These are phyloP conservation scores for Sinonovacula constricta DNA, from an alignment of 1,140 invertebrate species.

Conservation along the genomic window DNA sequence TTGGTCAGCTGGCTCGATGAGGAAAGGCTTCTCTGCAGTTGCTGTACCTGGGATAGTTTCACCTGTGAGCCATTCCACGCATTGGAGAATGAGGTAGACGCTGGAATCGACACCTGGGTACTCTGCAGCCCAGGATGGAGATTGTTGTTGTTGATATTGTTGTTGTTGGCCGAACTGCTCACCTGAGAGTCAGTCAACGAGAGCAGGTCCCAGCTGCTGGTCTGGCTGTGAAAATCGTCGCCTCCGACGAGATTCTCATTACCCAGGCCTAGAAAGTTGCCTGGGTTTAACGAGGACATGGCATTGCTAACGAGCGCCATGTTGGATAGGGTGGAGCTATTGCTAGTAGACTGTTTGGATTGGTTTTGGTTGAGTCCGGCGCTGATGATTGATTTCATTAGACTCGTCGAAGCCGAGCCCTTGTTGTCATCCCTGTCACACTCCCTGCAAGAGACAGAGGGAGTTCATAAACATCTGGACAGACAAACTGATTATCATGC, in stretches of 20 bases:
- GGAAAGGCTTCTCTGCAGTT: constrained; percentile 47
- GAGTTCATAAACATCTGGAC: too few relatives aligned
- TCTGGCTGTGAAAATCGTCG: constrained; percentile 28
- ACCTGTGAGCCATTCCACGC: constrained; percentile 18
- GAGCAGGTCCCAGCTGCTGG: constrained; percentile 24
- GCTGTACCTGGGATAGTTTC: constrained; percentile 28
- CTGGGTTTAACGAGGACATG: constrained; percentile 25
- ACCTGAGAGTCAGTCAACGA: constrained; percentile 21
- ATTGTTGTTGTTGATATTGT: background rate
- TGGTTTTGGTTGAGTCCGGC: constrained; percentile 27
- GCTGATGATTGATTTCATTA: constrained; percentile 77
- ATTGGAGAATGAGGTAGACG: constrained; percentile 23
- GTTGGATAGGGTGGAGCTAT: constrained; percentile 49
- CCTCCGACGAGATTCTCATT: constrained; percentile 14
- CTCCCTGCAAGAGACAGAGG: constrained; percentile 68
- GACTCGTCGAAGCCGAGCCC: constrained; percentile 76
- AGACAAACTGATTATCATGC: too few relatives aligned
- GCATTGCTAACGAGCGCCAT: constrained; percentile 37
- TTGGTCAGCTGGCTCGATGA: constrained; percentile 15
- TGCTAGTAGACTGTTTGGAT: constrained; percentile 20
- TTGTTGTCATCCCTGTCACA: constrained; percentile 78
- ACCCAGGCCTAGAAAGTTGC: constrained; percentile 14
- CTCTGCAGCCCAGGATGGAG: too few relatives aligned
- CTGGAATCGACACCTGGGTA: constrained; percentile 41
- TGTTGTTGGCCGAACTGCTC: constrained; percentile 19